These are phyloP conservation scores for Salminus brasiliensis DNA, from an alignment of 2,113 vertebrate genomes.

Conservation along the genomic window DNA sequence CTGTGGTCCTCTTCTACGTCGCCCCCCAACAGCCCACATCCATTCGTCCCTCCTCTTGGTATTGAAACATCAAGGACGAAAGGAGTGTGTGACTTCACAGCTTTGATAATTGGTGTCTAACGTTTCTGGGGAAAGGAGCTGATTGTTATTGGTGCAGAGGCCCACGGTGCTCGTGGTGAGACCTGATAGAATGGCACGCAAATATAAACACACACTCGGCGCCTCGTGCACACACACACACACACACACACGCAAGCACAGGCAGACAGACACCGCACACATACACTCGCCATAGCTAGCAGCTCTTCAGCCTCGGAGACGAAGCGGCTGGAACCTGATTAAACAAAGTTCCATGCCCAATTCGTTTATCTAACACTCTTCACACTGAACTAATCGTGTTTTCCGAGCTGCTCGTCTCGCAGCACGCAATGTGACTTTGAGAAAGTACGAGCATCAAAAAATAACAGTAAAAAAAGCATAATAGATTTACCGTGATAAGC, in stretches of 20 bases:
- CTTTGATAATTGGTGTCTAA: slow-evolving; percentile 64
- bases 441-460: not conserved
- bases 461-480: too few species aligned
- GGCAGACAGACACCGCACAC: not conserved
- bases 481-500: too few species aligned
- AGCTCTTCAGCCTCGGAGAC: slow-evolving; percentile 9
- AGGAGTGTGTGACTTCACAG: slow-evolving; percentile 66
- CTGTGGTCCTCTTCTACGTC: slow-evolving; percentile 25
- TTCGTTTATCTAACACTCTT: slow-evolving; percentile 31
- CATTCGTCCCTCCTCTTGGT: slow-evolving; percentile 42
- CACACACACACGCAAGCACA: slow-evolving; percentile 31
- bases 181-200: slow-evolving; percentile 49
- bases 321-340: slow-evolving; percentile 29
- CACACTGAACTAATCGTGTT: slow-evolving; percentile 8
- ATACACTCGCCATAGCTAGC: slow-evolving; percentile 15
- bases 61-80: slow-evolving; percentile 65
- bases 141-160: slow-evolving; percentile 64
- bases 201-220: not conserved
- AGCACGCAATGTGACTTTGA: slow-evolving; percentile 14
- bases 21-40: slow-evolving; percentile 21
- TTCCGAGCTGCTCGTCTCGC: not conserved
- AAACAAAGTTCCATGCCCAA: slow-evolving; percentile 7
- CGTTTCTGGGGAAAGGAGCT: slow-evolving; percentile 70
- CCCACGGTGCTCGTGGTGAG: slow-evolving; percentile 61
- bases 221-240: slow-evolving; percentile 15